A percentile compares a stretch with the other conserved stretches of the same genome.
These are phyloP conservation scores for Tetanocera ferruginea DNA, from an alignment of 2,888 invertebrate genomes.

Conservation along the genomic window DNA sequence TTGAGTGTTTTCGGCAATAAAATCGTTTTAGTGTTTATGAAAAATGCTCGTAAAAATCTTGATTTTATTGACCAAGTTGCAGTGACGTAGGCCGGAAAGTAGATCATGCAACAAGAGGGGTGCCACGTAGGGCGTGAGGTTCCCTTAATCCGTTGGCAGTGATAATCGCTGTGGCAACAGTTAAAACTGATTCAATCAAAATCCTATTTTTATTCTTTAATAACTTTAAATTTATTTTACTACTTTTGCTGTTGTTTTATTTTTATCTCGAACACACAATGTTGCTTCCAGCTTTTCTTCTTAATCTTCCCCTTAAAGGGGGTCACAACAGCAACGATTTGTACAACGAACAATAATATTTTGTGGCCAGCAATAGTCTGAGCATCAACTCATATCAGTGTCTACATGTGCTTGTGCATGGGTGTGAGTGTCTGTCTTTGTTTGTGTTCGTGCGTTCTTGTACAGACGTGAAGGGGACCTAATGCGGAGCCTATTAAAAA, in stretches of 20 bases:
- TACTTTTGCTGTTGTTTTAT: background rate
- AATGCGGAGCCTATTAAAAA: slow-evolving; percentile 54
- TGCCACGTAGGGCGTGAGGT: background rate
- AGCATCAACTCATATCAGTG: background rate
- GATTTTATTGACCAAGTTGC: slow-evolving; percentile 49
- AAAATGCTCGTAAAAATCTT: slow-evolving; percentile 50
- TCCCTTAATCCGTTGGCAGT: background rate
- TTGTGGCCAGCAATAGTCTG: background rate
- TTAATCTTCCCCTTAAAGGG: background rate
- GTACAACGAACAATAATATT: background rate
- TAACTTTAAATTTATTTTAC: background rate
- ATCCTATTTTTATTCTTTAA: background rate
- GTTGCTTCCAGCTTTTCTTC: background rate
- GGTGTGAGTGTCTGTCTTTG: slow-evolving; percentile 18
- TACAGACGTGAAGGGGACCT: background rate
- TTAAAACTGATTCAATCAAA: slow-evolving; percentile 7
- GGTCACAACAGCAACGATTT: background rate
- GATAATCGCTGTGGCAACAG: slow-evolving; percentile 15
- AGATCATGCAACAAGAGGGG: background rate
- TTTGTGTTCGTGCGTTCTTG: slow-evolving; percentile 7
- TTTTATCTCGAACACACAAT: background rate
- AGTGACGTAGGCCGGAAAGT: background rate
- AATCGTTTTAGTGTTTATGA: slow-evolving; percentile 50
- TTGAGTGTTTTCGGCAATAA: slow-evolving; percentile 51
- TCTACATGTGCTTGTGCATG: slow-evolving; percentile 8